These are phyloP conservation scores for Holocentrus rufus DNA, from an alignment of 2,797 vertebrate genomes.

Conservation along the genomic window DNA sequence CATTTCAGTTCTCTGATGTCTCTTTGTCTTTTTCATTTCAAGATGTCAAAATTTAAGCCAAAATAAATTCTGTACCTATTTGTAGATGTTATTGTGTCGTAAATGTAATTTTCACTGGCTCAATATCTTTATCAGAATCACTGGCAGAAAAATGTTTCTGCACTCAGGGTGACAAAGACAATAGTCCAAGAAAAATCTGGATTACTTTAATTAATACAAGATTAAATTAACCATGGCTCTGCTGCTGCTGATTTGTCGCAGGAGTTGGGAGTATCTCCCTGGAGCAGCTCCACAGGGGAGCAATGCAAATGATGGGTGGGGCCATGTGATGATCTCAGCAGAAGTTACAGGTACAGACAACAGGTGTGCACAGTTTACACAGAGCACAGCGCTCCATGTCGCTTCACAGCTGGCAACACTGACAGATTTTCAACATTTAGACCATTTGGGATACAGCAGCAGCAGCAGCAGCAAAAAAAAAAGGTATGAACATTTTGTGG, in stretches of 20 bases:
- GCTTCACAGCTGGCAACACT: constrained; percentile 14
- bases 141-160: not conserved
- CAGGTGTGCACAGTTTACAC: constrained; percentile 68
- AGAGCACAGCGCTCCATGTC: constrained; percentile 16
- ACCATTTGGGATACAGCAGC: constrained; percentile 20
- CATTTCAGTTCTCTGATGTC: not conserved
- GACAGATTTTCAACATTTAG: not conserved
- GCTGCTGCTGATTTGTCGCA: not conserved
- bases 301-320: constrained; percentile 65
- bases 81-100: not conserved
- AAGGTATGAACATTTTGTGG: constrained; percentile 57
- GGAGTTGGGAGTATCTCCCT: not conserved
- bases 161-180: not conserved
- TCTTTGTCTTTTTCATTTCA: not conserved
- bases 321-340: constrained; percentile 41
- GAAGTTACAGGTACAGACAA: constrained; percentile 30
- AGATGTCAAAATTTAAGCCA: not conserved
- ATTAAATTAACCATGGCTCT: not conserved
- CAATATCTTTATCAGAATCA: not conserved
- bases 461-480: constrained; percentile 3
- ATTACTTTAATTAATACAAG: not conserved
- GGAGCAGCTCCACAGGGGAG: constrained; percentile 25
- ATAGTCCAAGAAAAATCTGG: not conserved
- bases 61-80: not conserved
- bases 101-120: not conserved